Evolutionary conservation across 2,113 vertebrate genomes (phyloP).

Genomic region (Carassius carassius): DNA sequence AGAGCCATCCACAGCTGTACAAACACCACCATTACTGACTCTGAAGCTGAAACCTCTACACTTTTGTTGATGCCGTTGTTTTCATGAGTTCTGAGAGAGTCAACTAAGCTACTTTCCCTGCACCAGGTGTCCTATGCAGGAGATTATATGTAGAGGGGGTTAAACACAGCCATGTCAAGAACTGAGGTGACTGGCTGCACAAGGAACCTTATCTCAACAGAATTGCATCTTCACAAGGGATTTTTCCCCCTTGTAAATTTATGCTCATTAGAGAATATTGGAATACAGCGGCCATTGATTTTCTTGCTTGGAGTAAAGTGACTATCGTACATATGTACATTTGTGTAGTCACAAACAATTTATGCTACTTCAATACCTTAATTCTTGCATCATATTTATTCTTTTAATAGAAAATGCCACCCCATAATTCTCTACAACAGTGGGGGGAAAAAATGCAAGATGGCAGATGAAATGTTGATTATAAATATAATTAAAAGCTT

Average conservation of each 20-base stretch:
- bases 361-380: too few relatives aligned
- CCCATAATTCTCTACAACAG: too few relatives aligned
- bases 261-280: neutral
- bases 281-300: neutral
- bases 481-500: too few relatives aligned
- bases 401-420: too few relatives aligned
- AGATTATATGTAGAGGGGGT: constrained; percentile 44
- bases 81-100: neutral
- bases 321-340: too few relatives aligned
- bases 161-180: constrained; percentile 25
- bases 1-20: constrained; percentile 68
- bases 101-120: constrained; percentile 25
- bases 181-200: constrained; percentile 16
- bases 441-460: too few relatives aligned
- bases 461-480: too few relatives aligned
- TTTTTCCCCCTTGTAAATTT: neutral
- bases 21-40: constrained; percentile 52
- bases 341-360: too few relatives aligned
- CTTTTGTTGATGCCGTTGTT: constrained; percentile 8
- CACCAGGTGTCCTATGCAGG: constrained; percentile 34
- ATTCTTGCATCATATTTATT: too few relatives aligned
- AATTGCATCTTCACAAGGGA: neutral
- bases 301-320: neutral
- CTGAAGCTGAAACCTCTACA: constrained; percentile 50
- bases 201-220: neutral